phyloP scores from a whole-genome alignment of 1,140 invertebrate genomes.

The roundworm (Caenorhabditis elegans) region DNA sequence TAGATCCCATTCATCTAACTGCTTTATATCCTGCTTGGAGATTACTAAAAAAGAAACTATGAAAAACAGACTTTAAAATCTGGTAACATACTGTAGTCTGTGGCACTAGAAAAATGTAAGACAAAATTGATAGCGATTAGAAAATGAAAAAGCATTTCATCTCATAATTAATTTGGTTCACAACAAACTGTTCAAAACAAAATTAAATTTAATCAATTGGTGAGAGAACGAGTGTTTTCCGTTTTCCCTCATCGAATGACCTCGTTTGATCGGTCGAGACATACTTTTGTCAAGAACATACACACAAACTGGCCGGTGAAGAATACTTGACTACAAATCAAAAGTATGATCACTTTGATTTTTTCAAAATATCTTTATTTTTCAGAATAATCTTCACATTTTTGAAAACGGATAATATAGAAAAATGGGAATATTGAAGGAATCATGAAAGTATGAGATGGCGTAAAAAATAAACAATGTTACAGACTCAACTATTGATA shows the following conservation, averaged over 20 bases:
- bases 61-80: neutral
- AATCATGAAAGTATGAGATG: no score
- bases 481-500: no score
- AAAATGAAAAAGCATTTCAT: constrained; percentile 7
- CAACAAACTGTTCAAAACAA: neutral
- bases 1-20: constrained; percentile 52
- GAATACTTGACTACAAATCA: constrained; percentile 21
- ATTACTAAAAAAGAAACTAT: neutral
- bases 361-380: neutral
- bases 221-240: constrained; percentile 21
- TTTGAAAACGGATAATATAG: no score
- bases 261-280: constrained; percentile 21
- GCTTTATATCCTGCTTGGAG: constrained; percentile 27
- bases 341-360: neutral
- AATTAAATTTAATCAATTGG: neutral
- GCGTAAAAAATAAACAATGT: no score
- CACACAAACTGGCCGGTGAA: neutral
- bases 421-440: no score
- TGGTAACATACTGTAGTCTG: neutral
- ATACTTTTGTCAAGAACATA: constrained; percentile 30
- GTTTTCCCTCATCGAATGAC: constrained; percentile 23
- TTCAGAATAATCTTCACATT: no score
- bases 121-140: neutral
- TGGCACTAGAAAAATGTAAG: neutral
- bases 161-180: neutral